Evolutionary conservation across 2,797 vertebrate species (phyloP).

Genomic region (Momotus momota): DNA sequence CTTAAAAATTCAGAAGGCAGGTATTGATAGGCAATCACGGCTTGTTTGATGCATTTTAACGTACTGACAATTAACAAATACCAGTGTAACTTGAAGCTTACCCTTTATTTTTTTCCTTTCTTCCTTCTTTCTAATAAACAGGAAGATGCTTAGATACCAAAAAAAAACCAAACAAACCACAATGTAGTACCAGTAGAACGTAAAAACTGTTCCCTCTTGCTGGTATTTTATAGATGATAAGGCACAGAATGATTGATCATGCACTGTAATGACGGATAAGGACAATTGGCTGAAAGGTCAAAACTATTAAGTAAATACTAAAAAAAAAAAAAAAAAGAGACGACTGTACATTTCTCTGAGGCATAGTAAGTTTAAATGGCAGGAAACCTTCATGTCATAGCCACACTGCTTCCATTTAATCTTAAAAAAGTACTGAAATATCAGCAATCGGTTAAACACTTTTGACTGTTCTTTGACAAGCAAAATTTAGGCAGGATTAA

Average conservation of each 20-base stretch:
- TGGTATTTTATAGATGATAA: conserved; percentile 68
- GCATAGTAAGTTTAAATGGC: conserved; percentile 72
- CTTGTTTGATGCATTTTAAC: not conserved
- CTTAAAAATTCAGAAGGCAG: not conserved
- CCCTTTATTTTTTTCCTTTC: no score
- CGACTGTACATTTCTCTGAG: conserved; percentile 58
- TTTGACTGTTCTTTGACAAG: not conserved
- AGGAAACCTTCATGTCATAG: conserved; percentile 62
- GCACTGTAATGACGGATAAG: conserved; percentile 76
- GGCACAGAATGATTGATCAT: conserved; percentile 76
- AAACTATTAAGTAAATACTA: conserved; percentile 78
- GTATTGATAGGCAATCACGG: fast-evolving
- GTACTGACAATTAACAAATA: not conserved
- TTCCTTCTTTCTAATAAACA: not conserved
- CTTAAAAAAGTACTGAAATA: not conserved
- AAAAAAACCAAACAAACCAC: not conserved
- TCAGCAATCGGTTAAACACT: not conserved
- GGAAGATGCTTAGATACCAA: conserved; percentile 1
- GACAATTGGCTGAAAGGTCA: conserved; percentile 80
- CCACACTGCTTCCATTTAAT: not conserved
- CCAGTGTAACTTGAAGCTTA: not conserved
- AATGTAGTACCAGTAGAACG: no score
- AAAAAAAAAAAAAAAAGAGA: conserved; percentile 57
- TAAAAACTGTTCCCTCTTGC: conserved; percentile 53
- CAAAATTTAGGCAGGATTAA: not conserved